Evolutionary conservation across 53 echinoderm and acorn worm species (phyloP).

Genomic region (Stichopus horrens): DNA sequence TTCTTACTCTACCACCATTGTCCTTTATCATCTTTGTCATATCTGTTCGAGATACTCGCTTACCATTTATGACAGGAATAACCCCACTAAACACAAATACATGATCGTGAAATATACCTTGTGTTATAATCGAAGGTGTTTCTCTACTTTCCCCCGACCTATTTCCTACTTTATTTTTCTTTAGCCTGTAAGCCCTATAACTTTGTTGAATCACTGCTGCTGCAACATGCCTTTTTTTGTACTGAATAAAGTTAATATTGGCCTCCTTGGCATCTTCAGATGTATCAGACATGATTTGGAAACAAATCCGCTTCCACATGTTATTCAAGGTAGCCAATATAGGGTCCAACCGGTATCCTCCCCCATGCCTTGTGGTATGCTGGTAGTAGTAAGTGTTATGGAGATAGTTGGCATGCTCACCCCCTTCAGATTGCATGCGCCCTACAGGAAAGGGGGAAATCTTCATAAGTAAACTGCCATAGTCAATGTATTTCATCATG

Average conservation of each 20-base stretch:
- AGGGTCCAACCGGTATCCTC: constrained; percentile 57
- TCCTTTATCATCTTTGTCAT: not conserved
- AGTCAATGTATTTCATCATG: constrained; percentile 32
- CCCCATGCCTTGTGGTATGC: constrained; percentile 70
- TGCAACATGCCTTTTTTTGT: constrained; percentile 14
- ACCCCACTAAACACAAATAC: constrained; percentile 6
- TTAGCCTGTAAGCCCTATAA: not conserved
- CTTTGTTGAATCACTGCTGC: not conserved
- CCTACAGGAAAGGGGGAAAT: constrained; percentile 47
- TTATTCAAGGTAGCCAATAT: constrained; percentile 6
- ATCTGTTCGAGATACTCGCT: not conserved
- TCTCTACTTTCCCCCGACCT: not conserved
- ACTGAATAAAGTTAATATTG: not conserved
- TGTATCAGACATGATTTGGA: not conserved
- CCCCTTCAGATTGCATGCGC: constrained; percentile 65
- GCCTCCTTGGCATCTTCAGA: not conserved
- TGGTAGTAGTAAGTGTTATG: constrained; percentile 62
- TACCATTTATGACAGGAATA: not conserved
- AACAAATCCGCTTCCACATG: constrained; percentile 20
- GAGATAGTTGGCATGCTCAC: constrained; percentile 64
- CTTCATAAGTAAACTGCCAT: constrained; percentile 55
- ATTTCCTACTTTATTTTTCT: not conserved
- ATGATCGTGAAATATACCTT: not conserved
- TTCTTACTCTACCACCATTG: constrained; percentile 10
- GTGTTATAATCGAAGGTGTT: not conserved